Evolutionary conservation across 2,888 invertebrate genomes (phyloP), one percentile per base, ranked within the genome.

Genomic region (Sinelater perroti): DNA sequence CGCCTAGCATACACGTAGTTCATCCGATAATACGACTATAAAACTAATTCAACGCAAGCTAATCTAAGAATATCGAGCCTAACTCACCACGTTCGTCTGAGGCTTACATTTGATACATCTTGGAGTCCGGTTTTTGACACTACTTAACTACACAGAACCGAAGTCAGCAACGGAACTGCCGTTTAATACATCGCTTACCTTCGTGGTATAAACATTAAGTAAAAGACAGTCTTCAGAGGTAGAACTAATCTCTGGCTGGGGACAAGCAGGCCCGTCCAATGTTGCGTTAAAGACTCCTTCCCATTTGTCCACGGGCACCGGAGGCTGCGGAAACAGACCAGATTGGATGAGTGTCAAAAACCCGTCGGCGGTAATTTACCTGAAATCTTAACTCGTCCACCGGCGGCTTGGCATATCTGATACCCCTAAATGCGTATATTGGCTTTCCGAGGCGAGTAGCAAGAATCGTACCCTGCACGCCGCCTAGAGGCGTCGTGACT

Each of bases 211-310:
- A 0, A 88, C 83, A 63, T 88, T 88, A 44, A 88, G 69, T 11
- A 81, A 78, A 1, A 88, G 79, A 65, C 88, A 88, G 70, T 88
- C 87, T 65, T 88, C 88, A 18, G 83, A 81, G 42, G 81, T 67
- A 14, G 69, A 67, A 35, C 65, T 67, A 8, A 53, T 63, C 14
- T 76, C 71, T 0, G 71, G 68, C 66, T 78, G 77, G 14, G 77
- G 76, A 68, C 78, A 78, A 1, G 72, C 61, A n/a, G 74, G 70
- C 7, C 72, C 75, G 61, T 77, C 75, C 56, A 68, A 58, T 1
- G 75, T 77, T 0, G 76, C 77, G 56, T 77, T 71, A 28, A 70
- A 74, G 11, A 72, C 52, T 1, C 70, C 74, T 45, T 75, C 70
- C 70, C 75, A 73, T 63, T 72, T 72, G 51, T 75, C 73, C n/a